Conservation (phyloP, 2,888 invertebrate genomes). For the Bhutanitis thaidina region DNA sequence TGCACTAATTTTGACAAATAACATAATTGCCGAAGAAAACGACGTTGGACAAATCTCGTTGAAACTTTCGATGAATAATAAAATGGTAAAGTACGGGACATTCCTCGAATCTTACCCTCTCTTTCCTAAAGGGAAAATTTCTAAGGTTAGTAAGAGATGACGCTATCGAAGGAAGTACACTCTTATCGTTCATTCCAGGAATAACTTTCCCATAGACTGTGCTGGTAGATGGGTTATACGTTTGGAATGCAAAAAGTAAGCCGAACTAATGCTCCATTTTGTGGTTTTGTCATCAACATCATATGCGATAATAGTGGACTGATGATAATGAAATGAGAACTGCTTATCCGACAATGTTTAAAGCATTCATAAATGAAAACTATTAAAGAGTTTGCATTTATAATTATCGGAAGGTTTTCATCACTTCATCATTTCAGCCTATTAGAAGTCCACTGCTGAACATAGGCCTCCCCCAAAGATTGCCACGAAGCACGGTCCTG, state of each 20-base stretch:
- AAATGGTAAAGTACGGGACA: constrained; percentile 59
- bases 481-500: no score
- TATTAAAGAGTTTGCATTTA: no score
- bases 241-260: constrained; percentile 58
- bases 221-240: constrained; percentile 38
- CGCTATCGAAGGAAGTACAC: constrained; percentile 49
- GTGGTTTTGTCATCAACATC: constrained; percentile 23
- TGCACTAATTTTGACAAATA: constrained; percentile 23
- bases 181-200: constrained; percentile 73
- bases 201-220: constrained; percentile 70
- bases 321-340: no score
- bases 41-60: constrained; percentile 22
- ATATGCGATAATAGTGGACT: no score
- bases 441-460: no score
- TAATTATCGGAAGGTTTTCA: no score
- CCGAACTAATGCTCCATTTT: constrained; percentile 29
- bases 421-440: no score
- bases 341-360: neutral
- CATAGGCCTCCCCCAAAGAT: no score
- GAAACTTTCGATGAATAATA: constrained; percentile 64
- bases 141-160: constrained; percentile 35
- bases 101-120: constrained; percentile 42
- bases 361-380: no score
- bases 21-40: constrained; percentile 27
- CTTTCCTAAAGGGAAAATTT: constrained; percentile 28